phyloP scores from a whole-genome alignment of 2,113 vertebrate species.

The Rhynchomys soricoides region DNA sequence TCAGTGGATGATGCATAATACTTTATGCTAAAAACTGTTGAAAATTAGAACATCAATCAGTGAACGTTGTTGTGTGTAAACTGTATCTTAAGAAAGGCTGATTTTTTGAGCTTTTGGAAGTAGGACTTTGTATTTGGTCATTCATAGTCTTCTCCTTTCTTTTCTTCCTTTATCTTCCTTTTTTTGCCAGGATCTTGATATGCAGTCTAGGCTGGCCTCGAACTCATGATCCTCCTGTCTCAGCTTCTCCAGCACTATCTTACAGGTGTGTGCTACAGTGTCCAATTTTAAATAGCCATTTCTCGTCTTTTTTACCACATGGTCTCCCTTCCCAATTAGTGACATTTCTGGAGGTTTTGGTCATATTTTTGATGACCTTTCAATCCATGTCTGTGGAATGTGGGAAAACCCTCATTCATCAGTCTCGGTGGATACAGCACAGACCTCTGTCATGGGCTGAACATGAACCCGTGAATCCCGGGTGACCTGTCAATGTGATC shows the following conservation, averaged over 20 bases:
- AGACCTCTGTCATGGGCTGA: background rate
- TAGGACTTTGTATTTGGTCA: background rate
- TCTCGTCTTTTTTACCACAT: background rate
- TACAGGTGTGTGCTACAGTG: background rate
- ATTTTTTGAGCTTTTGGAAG: conserved; percentile 30
- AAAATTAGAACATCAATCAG: background rate
- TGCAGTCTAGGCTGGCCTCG: background rate
- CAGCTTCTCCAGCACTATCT: background rate
- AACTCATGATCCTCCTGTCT: background rate
- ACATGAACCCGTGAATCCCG: background rate
- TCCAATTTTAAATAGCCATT: background rate
- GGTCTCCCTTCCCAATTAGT: no score
- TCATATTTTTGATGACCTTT: conserved; percentile 14
- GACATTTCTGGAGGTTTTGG: background rate
- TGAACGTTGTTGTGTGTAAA: background rate
- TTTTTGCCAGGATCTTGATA: background rate
- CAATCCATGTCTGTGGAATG: background rate
- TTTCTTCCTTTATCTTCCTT: background rate
- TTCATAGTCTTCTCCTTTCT: background rate
- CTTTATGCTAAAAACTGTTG: background rate
- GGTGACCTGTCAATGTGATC: background rate
- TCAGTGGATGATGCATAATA: background rate
- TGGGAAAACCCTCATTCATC: background rate
- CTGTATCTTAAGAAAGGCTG: background rate
- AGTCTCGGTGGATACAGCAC: background rate